Conservation (phyloP, 2,797 vertebrate species). For the Danio choprae region DNA sequence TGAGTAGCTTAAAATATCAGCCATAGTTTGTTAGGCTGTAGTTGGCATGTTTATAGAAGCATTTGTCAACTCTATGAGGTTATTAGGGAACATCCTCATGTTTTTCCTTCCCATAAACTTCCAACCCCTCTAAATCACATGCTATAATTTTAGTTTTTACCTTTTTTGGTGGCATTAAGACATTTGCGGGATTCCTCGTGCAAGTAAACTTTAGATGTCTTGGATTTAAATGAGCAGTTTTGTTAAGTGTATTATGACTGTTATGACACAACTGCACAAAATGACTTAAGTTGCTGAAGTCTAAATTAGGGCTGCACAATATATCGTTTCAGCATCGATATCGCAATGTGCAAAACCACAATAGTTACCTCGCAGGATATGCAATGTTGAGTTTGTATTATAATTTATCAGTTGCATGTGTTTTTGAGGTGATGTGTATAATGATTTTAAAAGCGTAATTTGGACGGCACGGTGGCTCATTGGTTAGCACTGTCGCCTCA, state of each 20-base stretch:
- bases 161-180: neutral
- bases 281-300: too few species aligned
- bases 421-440: too few species aligned
- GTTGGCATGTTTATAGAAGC: constrained; percentile 32
- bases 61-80: neutral
- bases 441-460: too few species aligned
- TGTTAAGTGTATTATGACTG: neutral
- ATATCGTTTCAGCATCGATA: too few species aligned
- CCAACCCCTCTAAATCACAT: neutral
- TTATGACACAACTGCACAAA: neutral
- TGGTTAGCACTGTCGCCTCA: too few species aligned
- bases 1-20: neutral
- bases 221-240: neutral
- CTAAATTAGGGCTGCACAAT: too few species aligned
- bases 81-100: constrained; percentile 50
- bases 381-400: too few species aligned
- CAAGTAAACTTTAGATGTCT: neutral
- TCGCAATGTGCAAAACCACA: too few species aligned
- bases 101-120: constrained; percentile 33
- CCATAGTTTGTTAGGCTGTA: neutral
- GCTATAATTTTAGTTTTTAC: constrained; percentile 4
- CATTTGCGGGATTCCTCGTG: neutral
- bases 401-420: too few species aligned
- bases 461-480: too few species aligned
- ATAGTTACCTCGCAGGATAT: too few species aligned